phyloP scores from a whole-genome alignment of 35 echinoderm and acorn worm genomes.

The Hemicentrotus pulcherrimus region DNA sequence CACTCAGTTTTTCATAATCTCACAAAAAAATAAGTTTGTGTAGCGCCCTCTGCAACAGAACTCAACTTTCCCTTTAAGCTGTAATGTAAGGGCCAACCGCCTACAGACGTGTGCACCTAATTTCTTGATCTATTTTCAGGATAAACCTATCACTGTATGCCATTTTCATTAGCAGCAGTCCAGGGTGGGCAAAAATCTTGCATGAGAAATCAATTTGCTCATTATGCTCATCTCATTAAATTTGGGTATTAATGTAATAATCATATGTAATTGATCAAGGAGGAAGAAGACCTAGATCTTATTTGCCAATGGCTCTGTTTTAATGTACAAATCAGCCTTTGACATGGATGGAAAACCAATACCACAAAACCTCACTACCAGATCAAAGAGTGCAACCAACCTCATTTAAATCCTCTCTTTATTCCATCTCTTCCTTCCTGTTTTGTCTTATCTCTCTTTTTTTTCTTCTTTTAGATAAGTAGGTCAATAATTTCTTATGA shows the following conservation, averaged over 20 bases:
- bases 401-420: not conserved
- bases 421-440: not conserved
- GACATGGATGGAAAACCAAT: not conserved
- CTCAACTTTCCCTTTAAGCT: no score
- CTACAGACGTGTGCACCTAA: not conserved
- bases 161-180: slow-evolving; percentile 20
- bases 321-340: slow-evolving; percentile 18
- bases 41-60: no score
- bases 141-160: not conserved
- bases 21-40: no score
- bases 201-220: slow-evolving; percentile 27
- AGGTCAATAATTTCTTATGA: not conserved
- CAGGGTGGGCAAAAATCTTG: slow-evolving; percentile 40
- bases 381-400: not conserved
- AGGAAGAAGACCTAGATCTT: not conserved
- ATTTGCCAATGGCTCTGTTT: not conserved
- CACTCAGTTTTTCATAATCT: no score
- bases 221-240: slow-evolving; percentile 30
- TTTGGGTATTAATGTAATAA: not conserved
- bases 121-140: slow-evolving; percentile 29
- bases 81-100: not conserved
- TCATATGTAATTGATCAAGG: not conserved
- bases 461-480: no score
- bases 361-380: not conserved
- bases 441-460: not conserved